Evolutionary conservation across 2,888 invertebrate genomes (phyloP).

Genomic region (Tachystola acroxantha): DNA sequence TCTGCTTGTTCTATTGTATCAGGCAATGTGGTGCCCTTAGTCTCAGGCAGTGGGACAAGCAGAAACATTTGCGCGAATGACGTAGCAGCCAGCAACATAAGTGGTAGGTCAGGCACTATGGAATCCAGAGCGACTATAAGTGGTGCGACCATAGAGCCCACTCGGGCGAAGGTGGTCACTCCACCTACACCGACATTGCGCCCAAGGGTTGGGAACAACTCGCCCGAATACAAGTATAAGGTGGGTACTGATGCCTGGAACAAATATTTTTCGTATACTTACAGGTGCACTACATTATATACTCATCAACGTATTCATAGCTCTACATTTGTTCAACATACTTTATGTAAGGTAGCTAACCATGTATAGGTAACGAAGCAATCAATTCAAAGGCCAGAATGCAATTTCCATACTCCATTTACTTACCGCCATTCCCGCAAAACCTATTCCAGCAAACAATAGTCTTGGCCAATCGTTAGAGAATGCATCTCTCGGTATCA

Average conservation of each 20-base stretch:
- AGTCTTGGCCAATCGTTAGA: conserved; percentile 75
- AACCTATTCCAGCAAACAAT: conserved; percentile 79
- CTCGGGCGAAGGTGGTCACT: conserved; percentile 85
- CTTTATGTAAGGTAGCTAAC: too few relatives aligned
- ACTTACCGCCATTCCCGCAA: conserved; percentile 81
- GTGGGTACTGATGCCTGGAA: conserved; percentile 74
- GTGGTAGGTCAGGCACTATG: conserved; percentile 39
- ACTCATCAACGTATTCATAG: too few relatives aligned
- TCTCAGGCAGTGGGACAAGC: conserved; percentile 62
- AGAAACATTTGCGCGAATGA: conserved; percentile 49
- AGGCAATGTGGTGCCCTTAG: conserved; percentile 60
- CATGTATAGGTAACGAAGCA: too few relatives aligned
- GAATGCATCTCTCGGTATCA: conserved; percentile 61
- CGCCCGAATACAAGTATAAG: conserved; percentile 86
- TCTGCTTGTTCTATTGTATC: conserved; percentile 75
- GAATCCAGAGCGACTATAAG: conserved; percentile 45
- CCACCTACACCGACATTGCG: conserved; percentile 87
- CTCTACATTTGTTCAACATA: too few relatives aligned
- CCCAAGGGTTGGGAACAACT: conserved; percentile 87
- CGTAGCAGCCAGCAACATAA: conserved; percentile 43
- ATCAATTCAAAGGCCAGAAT: too few relatives aligned
- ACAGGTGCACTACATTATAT: too few relatives aligned
- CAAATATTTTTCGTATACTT: too few relatives aligned
- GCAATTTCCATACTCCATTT: not conserved
- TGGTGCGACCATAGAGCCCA: conserved; percentile 85